These are phyloP conservation scores for Periphyllus acericola DNA, from an alignment of 2,888 invertebrate genomes.

Conservation along the genomic window DNA sequence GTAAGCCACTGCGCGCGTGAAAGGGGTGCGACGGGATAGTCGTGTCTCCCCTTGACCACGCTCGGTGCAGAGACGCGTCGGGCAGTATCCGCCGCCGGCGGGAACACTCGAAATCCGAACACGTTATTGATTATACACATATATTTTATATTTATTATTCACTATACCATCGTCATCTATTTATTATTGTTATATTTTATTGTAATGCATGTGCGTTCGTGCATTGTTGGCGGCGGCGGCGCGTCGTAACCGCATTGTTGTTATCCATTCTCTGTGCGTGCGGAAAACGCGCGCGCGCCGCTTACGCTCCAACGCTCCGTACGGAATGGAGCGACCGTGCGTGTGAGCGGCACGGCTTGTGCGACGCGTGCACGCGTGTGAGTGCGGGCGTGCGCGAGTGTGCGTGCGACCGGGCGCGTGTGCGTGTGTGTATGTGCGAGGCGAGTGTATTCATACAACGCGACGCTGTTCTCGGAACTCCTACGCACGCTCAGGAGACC, in stretches of 20 bases:
- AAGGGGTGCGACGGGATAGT: no score
- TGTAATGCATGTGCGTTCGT: neutral
- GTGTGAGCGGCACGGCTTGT: neutral
- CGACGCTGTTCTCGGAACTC: conserved; percentile 58
- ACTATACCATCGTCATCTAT: no score
- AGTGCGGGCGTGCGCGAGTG: neutral
- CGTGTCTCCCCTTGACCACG: no score
- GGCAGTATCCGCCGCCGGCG: no score
- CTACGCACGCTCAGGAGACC: conserved; percentile 61
- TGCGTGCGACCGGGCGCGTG: neutral
- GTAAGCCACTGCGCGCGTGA: no score
- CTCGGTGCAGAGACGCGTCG: no score
- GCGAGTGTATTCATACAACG: conserved; percentile 45
- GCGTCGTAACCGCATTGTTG: neutral
- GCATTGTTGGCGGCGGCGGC: neutral
- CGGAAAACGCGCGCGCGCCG: neutral
- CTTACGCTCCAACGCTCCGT: neutral
- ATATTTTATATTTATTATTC: no score
- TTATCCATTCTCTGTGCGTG: neutral
- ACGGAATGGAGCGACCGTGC: neutral
- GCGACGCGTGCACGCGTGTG: neutral
- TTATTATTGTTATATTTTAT: no score
- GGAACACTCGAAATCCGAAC: no score
- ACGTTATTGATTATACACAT: no score
- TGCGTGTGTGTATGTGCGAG: neutral